Conservation (phyloP, 1,140 invertebrate species). For the Harpegnathos saltator region DNA sequence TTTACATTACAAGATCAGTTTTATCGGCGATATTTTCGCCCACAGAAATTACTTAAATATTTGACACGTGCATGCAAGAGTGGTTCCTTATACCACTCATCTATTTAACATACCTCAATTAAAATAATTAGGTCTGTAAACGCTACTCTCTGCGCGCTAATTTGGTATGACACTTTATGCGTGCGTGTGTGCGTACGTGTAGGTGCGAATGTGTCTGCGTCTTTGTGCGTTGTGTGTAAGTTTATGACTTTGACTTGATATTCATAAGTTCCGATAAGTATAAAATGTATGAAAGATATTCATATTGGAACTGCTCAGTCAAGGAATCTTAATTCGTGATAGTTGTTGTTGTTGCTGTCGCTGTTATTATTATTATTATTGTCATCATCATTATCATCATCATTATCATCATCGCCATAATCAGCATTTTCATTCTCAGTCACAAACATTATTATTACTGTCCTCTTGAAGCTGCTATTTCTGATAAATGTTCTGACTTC, state of each 20-base stretch:
- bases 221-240: conserved; percentile 28
- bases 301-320: conserved; percentile 60
- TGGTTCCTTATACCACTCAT: conserved; percentile 19
- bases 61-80: conserved; percentile 50
- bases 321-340: conserved; percentile 73
- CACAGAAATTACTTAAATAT: neutral
- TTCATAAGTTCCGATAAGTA: conserved; percentile 46
- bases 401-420: conserved; percentile 77
- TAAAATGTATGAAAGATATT: conserved; percentile 61
- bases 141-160: conserved; percentile 28
- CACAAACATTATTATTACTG: conserved; percentile 57
- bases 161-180: conserved; percentile 7
- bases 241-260: conserved; percentile 36
- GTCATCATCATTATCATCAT: conserved; percentile 77
- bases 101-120: conserved; percentile 5
- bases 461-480: conserved; percentile 54
- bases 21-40: conserved; percentile 33
- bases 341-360: conserved; percentile 75
- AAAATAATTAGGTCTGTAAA: conserved; percentile 30
- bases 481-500: conserved; percentile 50
- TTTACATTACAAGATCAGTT: conserved; percentile 21
- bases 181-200: conserved; percentile 3
- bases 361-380: conserved; percentile 76
- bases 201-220: conserved; percentile 32
- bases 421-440: conserved; percentile 78